These are phyloP conservation scores for Heptranchias perlo DNA, from an alignment of 2,113 vertebrate species.

Conservation along the genomic window DNA sequence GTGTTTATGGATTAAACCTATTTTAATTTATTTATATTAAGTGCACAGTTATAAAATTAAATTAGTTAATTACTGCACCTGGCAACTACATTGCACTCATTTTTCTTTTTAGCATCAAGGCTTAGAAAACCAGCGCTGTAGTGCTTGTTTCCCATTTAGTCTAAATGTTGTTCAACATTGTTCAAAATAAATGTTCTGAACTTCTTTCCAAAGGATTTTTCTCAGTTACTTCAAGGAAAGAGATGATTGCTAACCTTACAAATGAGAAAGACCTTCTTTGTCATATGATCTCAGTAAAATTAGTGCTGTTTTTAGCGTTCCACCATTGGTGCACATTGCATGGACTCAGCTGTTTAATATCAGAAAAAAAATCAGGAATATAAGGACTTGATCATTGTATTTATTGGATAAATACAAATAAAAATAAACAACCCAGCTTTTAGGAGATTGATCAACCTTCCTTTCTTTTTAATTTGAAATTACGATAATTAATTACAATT, in stretches of 20 bases:
- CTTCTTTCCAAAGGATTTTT: not conserved
- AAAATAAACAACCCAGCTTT: not conserved
- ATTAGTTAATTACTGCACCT: too few species aligned
- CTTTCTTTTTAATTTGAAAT: conserved; percentile 6
- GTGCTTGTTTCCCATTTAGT: too few species aligned
- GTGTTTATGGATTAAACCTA: not conserved
- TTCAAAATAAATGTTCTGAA: not conserved
- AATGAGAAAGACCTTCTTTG: not conserved
- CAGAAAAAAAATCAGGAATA: not conserved
- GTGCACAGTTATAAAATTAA: too few species aligned
- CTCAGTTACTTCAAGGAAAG: not conserved
- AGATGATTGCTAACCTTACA: not conserved
- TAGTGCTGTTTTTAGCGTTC: not conserved
- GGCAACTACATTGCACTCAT: too few species aligned
- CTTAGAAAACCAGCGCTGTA: too few species aligned
- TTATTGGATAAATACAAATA: not conserved
- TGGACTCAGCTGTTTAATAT: not conserved
- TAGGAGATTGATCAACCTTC: not conserved
- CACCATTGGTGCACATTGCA: not conserved
- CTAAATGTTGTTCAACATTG: not conserved
- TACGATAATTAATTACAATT: not conserved
- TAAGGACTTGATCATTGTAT: not conserved
- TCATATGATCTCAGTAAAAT: not conserved
- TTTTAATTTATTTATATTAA: too few species aligned
- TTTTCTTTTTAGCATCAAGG: too few species aligned